Evolutionary conservation across 2,113 vertebrate species (phyloP), one percentile per base, ranked within the genome.

Genomic region (Riparia riparia): DNA sequence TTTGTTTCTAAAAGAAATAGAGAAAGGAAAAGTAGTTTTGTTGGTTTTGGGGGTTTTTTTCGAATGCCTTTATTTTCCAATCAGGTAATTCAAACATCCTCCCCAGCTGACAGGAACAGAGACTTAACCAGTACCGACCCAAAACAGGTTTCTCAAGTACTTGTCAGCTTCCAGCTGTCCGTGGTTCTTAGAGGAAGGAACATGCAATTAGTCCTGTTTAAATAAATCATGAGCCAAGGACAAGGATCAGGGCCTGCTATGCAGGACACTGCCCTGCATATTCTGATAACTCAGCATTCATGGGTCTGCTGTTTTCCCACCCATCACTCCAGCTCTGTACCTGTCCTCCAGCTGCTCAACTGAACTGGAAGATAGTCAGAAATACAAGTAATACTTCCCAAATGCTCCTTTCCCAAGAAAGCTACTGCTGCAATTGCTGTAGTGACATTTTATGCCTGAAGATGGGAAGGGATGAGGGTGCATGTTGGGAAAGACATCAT

Each of bases 31-130:
- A 65, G 31, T 45, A 95, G 41, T 8, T 1, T 9, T 41, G 41
- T 10, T 21, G 37, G 9, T 37, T 37, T 37, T 37, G 9, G 37
- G 37, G 8, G 71, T 21, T 50, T 21, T 32, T 47, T 90, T 51
- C 3, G 0, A 16, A 39, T 71, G 45, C 39, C 29, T 91, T 86
- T 89, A 28, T 95, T 95, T 97, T 97, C 97, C 91, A 91, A 90
- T 96, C 87, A 95, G 90, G 95, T 96, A 92, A 95, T 97, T 98
- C 95, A 97, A 97, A 97, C 95, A 89, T 95, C 89, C 96, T 93
- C 85, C 80, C 32, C 84, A 95, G 82, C 83, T 95, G 92, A 78
- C 80, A 96, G 95, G 95, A 95, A 61, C 60, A 87, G 94, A 71
- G 73, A 61, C 83, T 95, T 93, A 93, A 96, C 94, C 83, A 86